Base-by-base conservation (phyloP, 2,113 vertebrate genomes). In the Falcunculus frontatus region DNA sequence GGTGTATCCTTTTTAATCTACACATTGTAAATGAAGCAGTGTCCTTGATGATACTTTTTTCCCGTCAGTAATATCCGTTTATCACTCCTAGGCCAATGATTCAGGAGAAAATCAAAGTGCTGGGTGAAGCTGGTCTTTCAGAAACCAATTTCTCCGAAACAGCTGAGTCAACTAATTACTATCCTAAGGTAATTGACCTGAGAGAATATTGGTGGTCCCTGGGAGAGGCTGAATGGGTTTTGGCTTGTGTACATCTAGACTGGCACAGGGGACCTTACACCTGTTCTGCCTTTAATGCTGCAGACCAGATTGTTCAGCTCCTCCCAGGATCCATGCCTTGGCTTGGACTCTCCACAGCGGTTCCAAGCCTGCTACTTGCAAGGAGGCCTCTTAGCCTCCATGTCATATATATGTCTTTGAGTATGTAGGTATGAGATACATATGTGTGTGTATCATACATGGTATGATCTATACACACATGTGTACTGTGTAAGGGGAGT, bases 71-170 rank as follows among this genome's bases (percentile, higher is more conserved):
- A 46, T 39, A 44, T 4, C 13, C 1, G 10, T 94, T 95, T 83
- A 13, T 97, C 75, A 95, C 44, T 95, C 74, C 53, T 93, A 99
- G 99, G 99, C 99, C 99, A 35, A 97, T 99, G 97, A 99, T 99
- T 96, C 99, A 99, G 96, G 97, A 98, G 84, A 99, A 99, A 96
- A 99, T 99, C 97, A 98, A 98, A 90, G 97, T 99, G 65, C 96
- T 99, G 95, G 98, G 99, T 52, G 97, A 99, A 97, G 99, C 99
- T 18, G 99, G 99, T 37, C 98, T 99, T 91, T 99, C 99, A 4
- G 99, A 99, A 97, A 97, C 98, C 12, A 98, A 97, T 97, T 98
- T 99, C 96, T 99, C 98, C 1, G 97, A 98, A 93, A 98, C 98
- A 33, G 98, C 99, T 18, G 98, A 98, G 93, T 98, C 98, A 20